These are phyloP conservation scores for Lasioglossum figueresi DNA, from an alignment of 2,888 invertebrate species.

Conservation along the genomic window DNA sequence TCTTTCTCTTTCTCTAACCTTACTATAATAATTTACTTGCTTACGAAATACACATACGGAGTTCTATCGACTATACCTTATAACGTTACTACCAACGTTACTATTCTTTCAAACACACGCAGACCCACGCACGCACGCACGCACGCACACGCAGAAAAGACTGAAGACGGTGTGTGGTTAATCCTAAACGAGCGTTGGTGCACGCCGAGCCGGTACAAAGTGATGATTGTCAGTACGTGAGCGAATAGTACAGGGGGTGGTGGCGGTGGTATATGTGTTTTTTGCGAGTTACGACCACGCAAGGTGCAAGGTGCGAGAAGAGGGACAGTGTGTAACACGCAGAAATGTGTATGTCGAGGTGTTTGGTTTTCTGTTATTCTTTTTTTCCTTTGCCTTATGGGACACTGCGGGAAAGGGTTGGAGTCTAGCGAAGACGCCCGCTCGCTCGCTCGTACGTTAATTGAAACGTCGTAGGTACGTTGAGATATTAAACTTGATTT, in stretches of 20 bases:
- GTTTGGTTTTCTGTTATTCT: not conserved
- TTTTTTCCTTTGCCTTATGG: too few species aligned
- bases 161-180: slow-evolving; percentile 19
- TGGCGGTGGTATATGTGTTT: not conserved
- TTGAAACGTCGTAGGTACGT: slow-evolving; percentile 81
- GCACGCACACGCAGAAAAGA: slow-evolving; percentile 5
- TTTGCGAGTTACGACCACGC: slow-evolving; percentile 6
- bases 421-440: slow-evolving; percentile 36
- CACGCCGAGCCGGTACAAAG: slow-evolving; percentile 38
- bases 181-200: slow-evolving; percentile 34
- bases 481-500: slow-evolving; percentile 40
- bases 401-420: slow-evolving; percentile 4
- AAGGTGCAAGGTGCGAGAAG: slow-evolving; percentile 28
- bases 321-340: slow-evolving; percentile 20
- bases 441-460: slow-evolving; percentile 72
- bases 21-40: not conserved
- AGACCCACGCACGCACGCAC: not conserved
- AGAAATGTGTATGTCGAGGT: slow-evolving; percentile 37
- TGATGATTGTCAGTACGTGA: slow-evolving; percentile 69
- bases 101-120: not conserved
- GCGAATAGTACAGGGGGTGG: slow-evolving; percentile 45
- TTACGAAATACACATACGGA: slow-evolving; percentile 2
- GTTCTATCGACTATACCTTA: not conserved
- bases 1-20: not conserved
- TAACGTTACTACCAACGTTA: not conserved